phyloP scores from a whole-genome alignment of 1,140 invertebrate genomes.

The Kradibia gibbosae region DNA sequence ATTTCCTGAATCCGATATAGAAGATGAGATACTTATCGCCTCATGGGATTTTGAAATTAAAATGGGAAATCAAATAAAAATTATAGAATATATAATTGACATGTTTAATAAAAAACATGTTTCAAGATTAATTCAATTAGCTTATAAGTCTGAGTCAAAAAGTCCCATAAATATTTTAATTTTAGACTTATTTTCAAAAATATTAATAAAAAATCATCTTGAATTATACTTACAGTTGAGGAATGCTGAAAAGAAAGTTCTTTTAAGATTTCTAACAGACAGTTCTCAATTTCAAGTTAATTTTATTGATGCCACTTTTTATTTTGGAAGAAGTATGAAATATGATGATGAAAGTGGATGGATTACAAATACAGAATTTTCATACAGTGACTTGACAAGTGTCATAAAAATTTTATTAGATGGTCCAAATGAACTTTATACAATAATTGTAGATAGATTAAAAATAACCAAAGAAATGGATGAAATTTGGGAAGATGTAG shows the following conservation, averaged over 20 bases:
- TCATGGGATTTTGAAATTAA: conserved; percentile 65
- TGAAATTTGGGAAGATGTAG: conserved; percentile 65
- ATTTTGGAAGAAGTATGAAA: conserved; percentile 71
- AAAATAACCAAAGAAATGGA: conserved; percentile 60
- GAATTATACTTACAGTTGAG: conserved; percentile 70
- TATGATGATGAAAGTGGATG: conserved; percentile 61
- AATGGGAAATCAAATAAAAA: conserved; percentile 57
- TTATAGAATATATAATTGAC: conserved; percentile 61
- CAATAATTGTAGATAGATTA: conserved; percentile 57
- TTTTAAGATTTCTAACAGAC: conserved; percentile 68
- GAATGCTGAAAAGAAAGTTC: conserved; percentile 66
- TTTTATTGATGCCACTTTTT: conserved; percentile 74
- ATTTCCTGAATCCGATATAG: conserved; percentile 53
- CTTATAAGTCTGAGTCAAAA: conserved; percentile 57
- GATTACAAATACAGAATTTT: conserved; percentile 68
- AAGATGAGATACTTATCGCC: conserved; percentile 61
- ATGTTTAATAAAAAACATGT: conserved; percentile 64
- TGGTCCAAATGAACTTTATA: conserved; percentile 52
- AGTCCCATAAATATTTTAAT: conserved; percentile 67
- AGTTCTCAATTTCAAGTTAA: conserved; percentile 70
- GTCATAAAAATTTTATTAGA: conserved; percentile 66
- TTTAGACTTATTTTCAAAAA: conserved; percentile 66
- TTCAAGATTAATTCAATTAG: conserved; percentile 55
- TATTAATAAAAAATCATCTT: conserved; percentile 68
- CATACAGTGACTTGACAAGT: conserved; percentile 70